phyloP scores from a whole-genome alignment of 1,140 invertebrate species.

The Scaptomyza hsui region DNA sequence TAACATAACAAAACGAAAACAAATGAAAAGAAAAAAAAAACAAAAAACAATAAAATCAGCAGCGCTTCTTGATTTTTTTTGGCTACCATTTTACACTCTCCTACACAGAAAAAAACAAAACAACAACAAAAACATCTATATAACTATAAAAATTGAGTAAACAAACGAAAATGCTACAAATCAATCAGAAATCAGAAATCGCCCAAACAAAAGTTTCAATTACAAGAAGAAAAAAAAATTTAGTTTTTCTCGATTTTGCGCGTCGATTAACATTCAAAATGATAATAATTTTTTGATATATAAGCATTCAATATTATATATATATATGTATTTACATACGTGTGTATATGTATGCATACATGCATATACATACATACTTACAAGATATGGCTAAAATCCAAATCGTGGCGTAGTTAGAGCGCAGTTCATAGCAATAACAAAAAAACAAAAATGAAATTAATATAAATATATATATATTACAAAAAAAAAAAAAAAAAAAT shows the following conservation, averaged over 20 bases:
- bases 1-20: slow-evolving; percentile 17
- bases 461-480: slow-evolving; percentile 11
- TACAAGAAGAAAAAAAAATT: slow-evolving; percentile 15
- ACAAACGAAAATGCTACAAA: slow-evolving; percentile 6
- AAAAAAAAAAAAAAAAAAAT: slow-evolving; percentile 9
- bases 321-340: slow-evolving; percentile 41
- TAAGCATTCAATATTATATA: slow-evolving; percentile 35
- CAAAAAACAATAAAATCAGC: slow-evolving; percentile 32
- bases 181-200: slow-evolving; percentile 40
- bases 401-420: slow-evolving; percentile 60
- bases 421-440: slow-evolving; percentile 69
- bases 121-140: slow-evolving; percentile 11
- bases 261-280: slow-evolving; percentile 71
- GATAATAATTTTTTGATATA: slow-evolving; percentile 82
- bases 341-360: slow-evolving; percentile 22
- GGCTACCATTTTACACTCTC: slow-evolving; percentile 36
- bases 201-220: slow-evolving; percentile 34
- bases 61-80: slow-evolving; percentile 50
- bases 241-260: slow-evolving; percentile 53
- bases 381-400: slow-evolving; percentile 28
- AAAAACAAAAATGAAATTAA: slow-evolving; percentile 24
- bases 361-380: slow-evolving; percentile 49
- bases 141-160: slow-evolving; percentile 1
- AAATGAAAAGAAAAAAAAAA: slow-evolving; percentile 26
- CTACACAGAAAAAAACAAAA: slow-evolving; percentile 27